Conservation (phyloP, 2,888 invertebrate species). For the Dromius quadrimaculatus region DNA sequence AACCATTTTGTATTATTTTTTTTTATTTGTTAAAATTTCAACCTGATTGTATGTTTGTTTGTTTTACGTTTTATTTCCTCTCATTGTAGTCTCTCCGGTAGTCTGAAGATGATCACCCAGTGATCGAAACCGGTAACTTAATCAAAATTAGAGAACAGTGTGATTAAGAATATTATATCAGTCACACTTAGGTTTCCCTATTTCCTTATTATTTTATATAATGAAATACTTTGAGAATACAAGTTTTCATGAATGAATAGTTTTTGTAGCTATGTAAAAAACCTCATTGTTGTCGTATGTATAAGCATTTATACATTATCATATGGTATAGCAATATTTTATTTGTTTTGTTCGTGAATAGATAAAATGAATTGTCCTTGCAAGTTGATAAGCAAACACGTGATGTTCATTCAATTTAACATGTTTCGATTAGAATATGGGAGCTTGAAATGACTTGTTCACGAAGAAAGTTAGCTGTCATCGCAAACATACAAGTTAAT, state of each 20-base stretch:
- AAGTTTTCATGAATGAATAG: background rate
- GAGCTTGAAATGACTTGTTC: background rate
- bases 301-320: background rate
- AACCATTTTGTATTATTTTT: too few species aligned
- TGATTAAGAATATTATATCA: too few species aligned
- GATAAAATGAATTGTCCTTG: background rate
- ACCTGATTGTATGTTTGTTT: too few species aligned
- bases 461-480: background rate
- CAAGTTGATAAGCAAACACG: background rate
- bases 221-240: background rate
- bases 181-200: too few species aligned
- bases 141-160: too few species aligned
- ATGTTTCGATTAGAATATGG: background rate
- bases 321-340: background rate
- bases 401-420: background rate
- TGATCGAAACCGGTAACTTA: too few species aligned
- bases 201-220: too few species aligned
- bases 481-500: background rate
- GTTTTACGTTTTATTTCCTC: too few species aligned
- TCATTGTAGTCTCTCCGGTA: too few species aligned
- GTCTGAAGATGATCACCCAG: too few species aligned
- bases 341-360: background rate
- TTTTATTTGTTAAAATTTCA: too few species aligned
- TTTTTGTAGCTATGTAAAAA: background rate
- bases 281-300: background rate